phyloP scores from a whole-genome alignment of 2,113 vertebrate genomes.

The Hemibagrus wyckioides region DNA sequence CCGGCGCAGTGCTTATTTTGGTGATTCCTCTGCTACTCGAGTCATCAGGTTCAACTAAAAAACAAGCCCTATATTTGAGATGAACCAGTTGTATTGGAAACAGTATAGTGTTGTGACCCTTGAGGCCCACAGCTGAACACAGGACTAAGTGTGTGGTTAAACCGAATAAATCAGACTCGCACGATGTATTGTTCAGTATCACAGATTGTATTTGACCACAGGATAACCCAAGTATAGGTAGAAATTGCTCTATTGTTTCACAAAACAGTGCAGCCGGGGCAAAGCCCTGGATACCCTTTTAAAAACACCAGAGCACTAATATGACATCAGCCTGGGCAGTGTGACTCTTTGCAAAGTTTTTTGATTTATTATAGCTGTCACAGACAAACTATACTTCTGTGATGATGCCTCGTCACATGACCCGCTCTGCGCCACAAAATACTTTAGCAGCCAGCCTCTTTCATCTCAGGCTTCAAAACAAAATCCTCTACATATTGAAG shows the following conservation, averaged over 20 bases:
- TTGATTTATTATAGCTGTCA: constrained; percentile 51
- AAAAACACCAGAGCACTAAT: constrained; percentile 21
- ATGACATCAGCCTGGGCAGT: constrained; percentile 16
- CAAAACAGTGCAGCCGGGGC: background rate
- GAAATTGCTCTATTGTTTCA: constrained; percentile 11
- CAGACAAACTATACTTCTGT: background rate
- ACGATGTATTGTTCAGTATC: background rate
- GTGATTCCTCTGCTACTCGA: background rate
- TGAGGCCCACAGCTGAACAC: background rate
- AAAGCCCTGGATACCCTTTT: constrained; percentile 9
- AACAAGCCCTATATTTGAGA: background rate
- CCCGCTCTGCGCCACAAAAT: constrained; percentile 14
- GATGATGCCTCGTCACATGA: constrained; percentile 31
- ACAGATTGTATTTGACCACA: constrained; percentile 2
- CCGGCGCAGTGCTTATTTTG: too few relatives aligned
- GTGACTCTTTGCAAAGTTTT: constrained; percentile 1
- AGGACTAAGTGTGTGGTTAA: background rate
- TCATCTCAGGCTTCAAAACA: constrained; percentile 40
- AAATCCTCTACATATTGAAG: constrained; percentile 40
- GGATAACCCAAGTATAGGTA: background rate
- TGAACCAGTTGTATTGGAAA: background rate
- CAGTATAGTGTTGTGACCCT: constrained; percentile 8
- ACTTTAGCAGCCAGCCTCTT: constrained; percentile 34
- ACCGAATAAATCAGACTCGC: constrained; percentile 1
- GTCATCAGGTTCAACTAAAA: background rate